These are phyloP conservation scores for Augiades crinisus DNA, from an alignment of 2,888 invertebrate species.

Conservation along the genomic window DNA sequence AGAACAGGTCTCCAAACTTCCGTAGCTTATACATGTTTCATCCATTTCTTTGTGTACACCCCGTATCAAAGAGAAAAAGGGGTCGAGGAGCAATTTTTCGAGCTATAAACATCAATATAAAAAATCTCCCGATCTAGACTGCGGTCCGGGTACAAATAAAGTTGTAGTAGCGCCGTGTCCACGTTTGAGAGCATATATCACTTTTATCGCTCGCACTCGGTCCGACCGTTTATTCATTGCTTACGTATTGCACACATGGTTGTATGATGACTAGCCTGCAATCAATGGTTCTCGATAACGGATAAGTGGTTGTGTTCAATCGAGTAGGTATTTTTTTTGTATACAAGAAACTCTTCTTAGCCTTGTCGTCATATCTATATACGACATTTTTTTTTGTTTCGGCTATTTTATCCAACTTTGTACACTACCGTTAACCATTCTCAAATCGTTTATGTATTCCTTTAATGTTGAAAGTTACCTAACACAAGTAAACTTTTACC, in stretches of 20 bases:
- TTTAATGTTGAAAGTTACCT: no score
- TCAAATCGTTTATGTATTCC: no score
- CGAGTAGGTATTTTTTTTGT: not conserved
- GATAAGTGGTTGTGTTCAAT: not conserved
- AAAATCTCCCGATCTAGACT: conserved; percentile 38
- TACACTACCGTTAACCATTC: no score
- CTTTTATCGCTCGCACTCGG: conserved; percentile 78
- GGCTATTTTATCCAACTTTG: no score
- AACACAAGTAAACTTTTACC: not conserved
- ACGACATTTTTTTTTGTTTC: no score
- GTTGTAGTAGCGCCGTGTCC: conserved; percentile 61
- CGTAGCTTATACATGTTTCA: conserved; percentile 7
- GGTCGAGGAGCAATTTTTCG: conserved; percentile 36
- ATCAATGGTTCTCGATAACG: conserved; percentile 29
- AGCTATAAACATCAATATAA: conserved; percentile 40
- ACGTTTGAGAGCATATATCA: conserved; percentile 73
- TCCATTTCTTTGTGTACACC: conserved; percentile 12
- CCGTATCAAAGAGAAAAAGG: conserved; percentile 31
- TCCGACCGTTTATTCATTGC: conserved; percentile 76
- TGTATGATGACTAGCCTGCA: conserved; percentile 51
- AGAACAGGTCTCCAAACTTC: not conserved
- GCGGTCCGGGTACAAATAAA: conserved; percentile 67
- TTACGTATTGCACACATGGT: conserved; percentile 75
- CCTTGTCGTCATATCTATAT: no score
- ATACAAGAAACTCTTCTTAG: no score